A percentile compares a stretch with the other conserved stretches of the same genome.
These are phyloP conservation scores for Cisticola juncidis DNA, from an alignment of 2,113 vertebrate species.

Conservation along the genomic window DNA sequence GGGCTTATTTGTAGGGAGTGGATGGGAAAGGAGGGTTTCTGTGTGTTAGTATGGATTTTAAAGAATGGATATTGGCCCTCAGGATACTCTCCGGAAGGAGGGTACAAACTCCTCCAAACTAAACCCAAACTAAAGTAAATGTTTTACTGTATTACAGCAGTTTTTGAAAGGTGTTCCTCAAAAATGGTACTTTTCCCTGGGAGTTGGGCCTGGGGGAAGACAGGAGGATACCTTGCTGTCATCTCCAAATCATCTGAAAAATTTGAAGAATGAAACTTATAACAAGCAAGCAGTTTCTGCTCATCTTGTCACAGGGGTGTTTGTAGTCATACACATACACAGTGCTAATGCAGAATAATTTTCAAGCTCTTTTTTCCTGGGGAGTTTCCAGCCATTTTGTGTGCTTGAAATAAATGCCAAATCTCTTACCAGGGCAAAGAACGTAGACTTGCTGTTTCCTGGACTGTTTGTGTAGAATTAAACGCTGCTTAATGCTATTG, in stretches of 20 bases:
- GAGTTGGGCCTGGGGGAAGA: neutral
- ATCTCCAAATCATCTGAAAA: neutral
- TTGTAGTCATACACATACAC: rapidly evolving
- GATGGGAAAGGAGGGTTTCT: neutral
- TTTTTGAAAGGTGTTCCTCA: neutral
- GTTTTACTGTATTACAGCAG: neutral
- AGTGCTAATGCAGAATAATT: neutral
- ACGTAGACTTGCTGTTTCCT: neutral
- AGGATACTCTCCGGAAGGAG: neutral
- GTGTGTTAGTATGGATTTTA: neutral
- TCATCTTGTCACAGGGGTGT: rapidly evolving
- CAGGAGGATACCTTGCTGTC: no score
- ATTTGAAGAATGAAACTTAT: neutral
- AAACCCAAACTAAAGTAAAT: no score
- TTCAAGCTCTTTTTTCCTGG: neutral
- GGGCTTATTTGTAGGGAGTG: neutral
- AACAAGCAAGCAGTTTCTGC: neutral
- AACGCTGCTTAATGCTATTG: rapidly evolving
- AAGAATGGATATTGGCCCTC: neutral
- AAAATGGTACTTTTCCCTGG: neutral
- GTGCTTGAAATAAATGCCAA: neutral
- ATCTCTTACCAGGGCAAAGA: neutral
- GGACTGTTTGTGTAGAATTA: neutral
- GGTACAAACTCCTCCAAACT: no score
- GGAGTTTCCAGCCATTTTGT: neutral